A percentile compares a stretch with the other conserved stretches of the same genome.
These are phyloP conservation scores for Trachops cirrhosus DNA, from an alignment of 2,797 vertebrate species.

Conservation along the genomic window DNA sequence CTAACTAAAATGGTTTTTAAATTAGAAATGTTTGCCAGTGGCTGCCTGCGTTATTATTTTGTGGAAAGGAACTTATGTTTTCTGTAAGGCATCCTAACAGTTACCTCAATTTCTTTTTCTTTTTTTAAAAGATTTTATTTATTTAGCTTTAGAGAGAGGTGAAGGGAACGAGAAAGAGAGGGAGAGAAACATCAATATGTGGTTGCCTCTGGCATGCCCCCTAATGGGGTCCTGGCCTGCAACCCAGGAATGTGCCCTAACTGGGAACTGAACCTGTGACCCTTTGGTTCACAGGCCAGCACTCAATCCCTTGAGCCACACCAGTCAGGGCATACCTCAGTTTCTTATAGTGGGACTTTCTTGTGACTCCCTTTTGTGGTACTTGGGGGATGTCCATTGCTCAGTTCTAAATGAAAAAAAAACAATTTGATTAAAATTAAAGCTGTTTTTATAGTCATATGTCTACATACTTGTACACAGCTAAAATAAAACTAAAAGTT, in stretches of 20 bases:
- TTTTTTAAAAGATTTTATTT: too few relatives aligned
- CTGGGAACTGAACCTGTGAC: too few relatives aligned
- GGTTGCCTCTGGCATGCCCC: too few relatives aligned
- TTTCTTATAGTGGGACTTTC: neutral
- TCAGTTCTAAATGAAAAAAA: neutral
- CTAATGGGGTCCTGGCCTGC: too few relatives aligned
- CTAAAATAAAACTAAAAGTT: neutral
- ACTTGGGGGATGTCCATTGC: neutral
- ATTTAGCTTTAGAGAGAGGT: too few relatives aligned
- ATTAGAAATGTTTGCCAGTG: neutral
- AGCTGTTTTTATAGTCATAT: neutral
- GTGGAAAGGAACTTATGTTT: neutral
- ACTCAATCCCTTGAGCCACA: too few relatives aligned
- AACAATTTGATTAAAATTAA: neutral
- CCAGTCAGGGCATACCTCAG: too few relatives aligned
- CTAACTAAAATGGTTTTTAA: slow-evolving; percentile 2
- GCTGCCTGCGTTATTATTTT: neutral
- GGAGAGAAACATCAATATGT: too few relatives aligned
- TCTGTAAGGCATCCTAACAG: neutral
- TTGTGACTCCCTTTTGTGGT: neutral
- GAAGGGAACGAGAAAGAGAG: too few relatives aligned
- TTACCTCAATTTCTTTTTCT: neutral
- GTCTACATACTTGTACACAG: neutral
- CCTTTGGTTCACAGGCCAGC: too few relatives aligned
- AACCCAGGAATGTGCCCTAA: too few relatives aligned